phyloP scores from a whole-genome alignment of 2,797 vertebrate genomes.

The Hybognathus amarus region DNA sequence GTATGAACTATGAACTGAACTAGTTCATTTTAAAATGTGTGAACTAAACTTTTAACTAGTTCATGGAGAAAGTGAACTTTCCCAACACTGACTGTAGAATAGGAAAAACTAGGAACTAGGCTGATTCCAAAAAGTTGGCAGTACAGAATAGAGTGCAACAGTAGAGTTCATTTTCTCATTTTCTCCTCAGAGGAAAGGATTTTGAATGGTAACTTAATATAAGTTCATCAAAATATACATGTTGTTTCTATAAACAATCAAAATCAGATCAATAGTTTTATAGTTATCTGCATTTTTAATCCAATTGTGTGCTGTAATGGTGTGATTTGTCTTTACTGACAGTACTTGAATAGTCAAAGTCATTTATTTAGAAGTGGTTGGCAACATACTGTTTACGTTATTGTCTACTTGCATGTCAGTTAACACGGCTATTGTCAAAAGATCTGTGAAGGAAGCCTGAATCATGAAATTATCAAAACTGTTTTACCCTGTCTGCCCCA shows the following conservation, averaged over 20 bases:
- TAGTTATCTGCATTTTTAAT: neutral
- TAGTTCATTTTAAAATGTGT: no score
- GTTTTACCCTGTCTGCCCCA: neutral
- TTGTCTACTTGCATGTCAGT: neutral
- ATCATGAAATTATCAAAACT: neutral
- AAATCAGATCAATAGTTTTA: neutral
- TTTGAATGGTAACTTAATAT: neutral
- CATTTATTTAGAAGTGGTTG: neutral
- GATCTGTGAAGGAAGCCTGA: neutral
- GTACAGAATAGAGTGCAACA: neutral
- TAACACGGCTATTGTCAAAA: neutral
- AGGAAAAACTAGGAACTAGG: neutral
- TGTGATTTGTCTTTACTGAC: neutral
- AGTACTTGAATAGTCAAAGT: neutral
- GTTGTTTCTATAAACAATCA: neutral
- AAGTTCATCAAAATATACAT: neutral
- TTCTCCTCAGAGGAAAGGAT: neutral
- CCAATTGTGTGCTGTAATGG: neutral
- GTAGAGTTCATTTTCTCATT: neutral
- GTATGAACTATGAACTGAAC: no score
- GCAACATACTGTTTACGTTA: neutral
- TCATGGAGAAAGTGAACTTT: no score
- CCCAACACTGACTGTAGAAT: no score
- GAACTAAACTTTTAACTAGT: no score
- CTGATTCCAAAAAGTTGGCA: neutral